These are phyloP conservation scores for Amphimallon solstitiale DNA, from an alignment of 2,888 invertebrate species.

Conservation along the genomic window DNA sequence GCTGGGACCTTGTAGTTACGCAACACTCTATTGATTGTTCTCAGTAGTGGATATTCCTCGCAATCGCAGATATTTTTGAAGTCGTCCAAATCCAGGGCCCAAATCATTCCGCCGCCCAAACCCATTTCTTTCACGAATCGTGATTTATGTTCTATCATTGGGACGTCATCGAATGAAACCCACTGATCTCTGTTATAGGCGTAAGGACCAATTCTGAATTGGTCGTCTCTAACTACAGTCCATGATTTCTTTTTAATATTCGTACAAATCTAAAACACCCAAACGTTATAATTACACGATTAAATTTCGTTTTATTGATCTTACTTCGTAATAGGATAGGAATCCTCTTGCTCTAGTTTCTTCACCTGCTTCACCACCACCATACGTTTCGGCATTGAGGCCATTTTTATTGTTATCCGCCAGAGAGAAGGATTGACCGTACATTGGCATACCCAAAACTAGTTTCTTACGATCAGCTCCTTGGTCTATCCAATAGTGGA, in stretches of 20 bases:
- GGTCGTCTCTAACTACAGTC: conserved; percentile 78
- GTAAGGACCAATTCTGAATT: conserved; percentile 88
- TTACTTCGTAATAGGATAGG: conserved; percentile 86
- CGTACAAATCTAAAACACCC: conserved; percentile 79
- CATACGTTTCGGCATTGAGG: conserved; percentile 81
- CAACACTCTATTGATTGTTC: conserved; percentile 83
- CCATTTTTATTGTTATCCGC: conserved; percentile 73
- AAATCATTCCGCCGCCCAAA: conserved; percentile 88
- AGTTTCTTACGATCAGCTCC: conserved; percentile 84
- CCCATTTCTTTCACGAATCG: conserved; percentile 82
- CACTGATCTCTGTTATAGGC: conserved; percentile 87
- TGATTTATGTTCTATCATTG: conserved; percentile 85
- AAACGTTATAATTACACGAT: not conserved
- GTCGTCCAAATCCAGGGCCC: conserved; percentile 90
- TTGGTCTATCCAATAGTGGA: conserved; percentile 85
- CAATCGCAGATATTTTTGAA: conserved; percentile 84
- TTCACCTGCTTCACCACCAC: conserved; percentile 90
- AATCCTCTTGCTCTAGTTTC: conserved; percentile 89
- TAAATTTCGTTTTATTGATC: conserved; percentile 2
- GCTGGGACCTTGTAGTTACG: conserved; percentile 74
- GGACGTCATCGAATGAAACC: conserved; percentile 92
- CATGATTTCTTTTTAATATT: conserved; percentile 80
- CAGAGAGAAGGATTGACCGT: conserved; percentile 88
- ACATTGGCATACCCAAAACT: conserved; percentile 88
- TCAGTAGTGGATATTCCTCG: conserved; percentile 82